Evolutionary conservation across 2,888 invertebrate genomes (phyloP).

Genomic region (Lydus trimaculatus): DNA sequence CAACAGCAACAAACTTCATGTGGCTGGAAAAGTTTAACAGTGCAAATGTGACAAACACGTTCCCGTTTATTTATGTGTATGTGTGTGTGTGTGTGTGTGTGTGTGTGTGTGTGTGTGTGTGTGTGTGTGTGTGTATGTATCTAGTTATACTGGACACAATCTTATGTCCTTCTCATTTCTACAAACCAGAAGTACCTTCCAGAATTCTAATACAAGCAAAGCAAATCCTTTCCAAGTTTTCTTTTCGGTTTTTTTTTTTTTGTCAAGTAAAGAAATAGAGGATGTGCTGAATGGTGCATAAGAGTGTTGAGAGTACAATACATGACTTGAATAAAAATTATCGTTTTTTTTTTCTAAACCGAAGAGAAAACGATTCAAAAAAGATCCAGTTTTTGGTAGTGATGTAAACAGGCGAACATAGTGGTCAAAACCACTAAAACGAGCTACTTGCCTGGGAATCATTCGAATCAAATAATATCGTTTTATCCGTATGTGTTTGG

Average conservation of each 20-base stretch:
- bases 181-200: constrained; percentile 25
- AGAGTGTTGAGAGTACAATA: constrained; percentile 46
- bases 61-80: constrained; percentile 26
- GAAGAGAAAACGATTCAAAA: constrained; percentile 23
- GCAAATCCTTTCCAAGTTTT: constrained; percentile 44
- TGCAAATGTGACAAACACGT: constrained; percentile 49
- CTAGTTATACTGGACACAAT: constrained; percentile 44
- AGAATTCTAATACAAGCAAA: constrained; percentile 48
- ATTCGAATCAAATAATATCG: constrained; percentile 56
- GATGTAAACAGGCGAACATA: constrained; percentile 53
- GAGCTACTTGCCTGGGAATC: constrained; percentile 55
- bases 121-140: background rate
- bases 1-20: constrained; percentile 46
- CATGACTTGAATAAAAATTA: constrained; percentile 51
- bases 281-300: constrained; percentile 53
- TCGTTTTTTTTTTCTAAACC: constrained; percentile 42
- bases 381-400: constrained; percentile 9
- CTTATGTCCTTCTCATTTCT: constrained; percentile 39
- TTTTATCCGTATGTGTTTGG: constrained; percentile 23
- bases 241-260: background rate
- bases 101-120: background rate
- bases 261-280: constrained; percentile 34
- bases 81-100: background rate
- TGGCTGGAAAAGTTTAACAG: constrained; percentile 50
- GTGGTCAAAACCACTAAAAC: constrained; percentile 56